Evolutionary conservation across 2,888 invertebrate species (phyloP).

Genomic region (Cheilosia pagana): DNA sequence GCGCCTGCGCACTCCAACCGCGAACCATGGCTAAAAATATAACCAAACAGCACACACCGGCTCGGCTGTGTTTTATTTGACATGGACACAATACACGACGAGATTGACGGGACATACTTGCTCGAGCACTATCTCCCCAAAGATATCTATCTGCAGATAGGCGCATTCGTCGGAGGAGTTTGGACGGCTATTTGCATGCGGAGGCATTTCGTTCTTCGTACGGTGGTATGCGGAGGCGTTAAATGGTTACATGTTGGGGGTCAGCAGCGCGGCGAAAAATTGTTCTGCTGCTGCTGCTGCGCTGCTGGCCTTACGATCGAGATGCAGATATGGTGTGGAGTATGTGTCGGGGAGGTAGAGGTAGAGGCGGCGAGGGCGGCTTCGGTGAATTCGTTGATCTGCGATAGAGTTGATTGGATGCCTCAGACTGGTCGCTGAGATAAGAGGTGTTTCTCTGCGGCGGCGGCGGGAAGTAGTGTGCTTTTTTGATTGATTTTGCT

Average conservation of each 20-base stretch:
- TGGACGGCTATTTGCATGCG: slow-evolving; percentile 69
- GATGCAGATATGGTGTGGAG: not conserved
- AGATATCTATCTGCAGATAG: slow-evolving; percentile 73
- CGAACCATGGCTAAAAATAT: slow-evolving; percentile 21
- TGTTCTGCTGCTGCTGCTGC: slow-evolving; percentile 51
- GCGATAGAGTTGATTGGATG: slow-evolving; percentile 71
- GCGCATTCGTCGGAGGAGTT: slow-evolving; percentile 48
- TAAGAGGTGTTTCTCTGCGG: slow-evolving; percentile 53
- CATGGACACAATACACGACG: slow-evolving; percentile 73
- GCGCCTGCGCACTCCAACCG: slow-evolving; percentile 23
- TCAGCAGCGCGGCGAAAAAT: slow-evolving; percentile 63
- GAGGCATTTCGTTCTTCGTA: slow-evolving; percentile 57
- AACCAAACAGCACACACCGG: slow-evolving; percentile 47
- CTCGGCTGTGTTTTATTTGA: slow-evolving; percentile 69
- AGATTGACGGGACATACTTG: slow-evolving; percentile 75
- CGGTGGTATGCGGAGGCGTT: slow-evolving; percentile 73
- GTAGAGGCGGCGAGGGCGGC: slow-evolving; percentile 2
- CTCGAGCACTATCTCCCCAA: slow-evolving; percentile 65
- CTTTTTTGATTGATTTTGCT: slow-evolving; percentile 71
- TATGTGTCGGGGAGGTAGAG: not conserved
- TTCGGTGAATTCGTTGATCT: slow-evolving; percentile 58
- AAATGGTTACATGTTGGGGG: slow-evolving; percentile 74
- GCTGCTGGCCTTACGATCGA: slow-evolving; percentile 27
- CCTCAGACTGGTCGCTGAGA: slow-evolving; percentile 63
- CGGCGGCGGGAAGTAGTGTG: slow-evolving; percentile 35